Percentiles rank a stretch among this genome's conserved stretches.
phyloP scores from a whole-genome alignment of 2,113 vertebrate species.

The Carlito syrichta region DNA sequence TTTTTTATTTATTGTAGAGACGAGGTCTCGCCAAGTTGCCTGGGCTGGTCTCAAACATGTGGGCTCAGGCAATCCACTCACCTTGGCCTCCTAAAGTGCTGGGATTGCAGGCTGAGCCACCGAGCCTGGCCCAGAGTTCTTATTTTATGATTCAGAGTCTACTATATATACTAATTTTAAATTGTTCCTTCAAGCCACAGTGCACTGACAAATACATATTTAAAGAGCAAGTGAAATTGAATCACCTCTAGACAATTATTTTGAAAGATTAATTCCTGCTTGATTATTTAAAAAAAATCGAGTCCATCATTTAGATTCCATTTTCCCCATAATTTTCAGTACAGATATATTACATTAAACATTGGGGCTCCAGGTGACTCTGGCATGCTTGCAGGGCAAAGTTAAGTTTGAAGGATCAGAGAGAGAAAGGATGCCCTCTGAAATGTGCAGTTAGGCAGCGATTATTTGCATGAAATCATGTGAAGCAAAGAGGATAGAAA shows the following conservation, averaged over 20 bases:
- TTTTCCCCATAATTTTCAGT: slow-evolving; percentile 27
- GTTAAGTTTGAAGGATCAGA: slow-evolving; percentile 36
- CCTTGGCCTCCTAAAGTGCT: no score
- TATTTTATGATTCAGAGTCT: slow-evolving; percentile 53
- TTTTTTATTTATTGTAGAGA: no score
- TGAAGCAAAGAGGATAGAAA: neutral
- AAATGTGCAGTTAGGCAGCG: neutral
- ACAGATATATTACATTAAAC: slow-evolving; percentile 56
- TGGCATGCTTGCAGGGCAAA: slow-evolving; percentile 53
- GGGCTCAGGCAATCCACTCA: no score
- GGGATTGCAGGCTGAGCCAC: no score
- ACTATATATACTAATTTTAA: slow-evolving; percentile 58
- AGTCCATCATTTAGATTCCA: slow-evolving; percentile 49
- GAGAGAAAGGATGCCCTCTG: neutral
- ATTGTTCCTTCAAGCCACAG: slow-evolving; percentile 64
- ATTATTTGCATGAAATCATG: slow-evolving; percentile 46
- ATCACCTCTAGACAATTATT: slow-evolving; percentile 73
- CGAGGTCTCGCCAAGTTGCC: no score
- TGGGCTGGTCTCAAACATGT: no score
- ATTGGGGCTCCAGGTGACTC: neutral
- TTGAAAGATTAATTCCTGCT: slow-evolving; percentile 63
- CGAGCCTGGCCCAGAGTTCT: no score
- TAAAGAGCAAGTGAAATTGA: slow-evolving; percentile 67
- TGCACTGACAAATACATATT: slow-evolving; percentile 69
- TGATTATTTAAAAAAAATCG: slow-evolving; percentile 39